Evolutionary conservation across 1,140 invertebrate species (phyloP).

Genomic region (Sogatella furcifera): DNA sequence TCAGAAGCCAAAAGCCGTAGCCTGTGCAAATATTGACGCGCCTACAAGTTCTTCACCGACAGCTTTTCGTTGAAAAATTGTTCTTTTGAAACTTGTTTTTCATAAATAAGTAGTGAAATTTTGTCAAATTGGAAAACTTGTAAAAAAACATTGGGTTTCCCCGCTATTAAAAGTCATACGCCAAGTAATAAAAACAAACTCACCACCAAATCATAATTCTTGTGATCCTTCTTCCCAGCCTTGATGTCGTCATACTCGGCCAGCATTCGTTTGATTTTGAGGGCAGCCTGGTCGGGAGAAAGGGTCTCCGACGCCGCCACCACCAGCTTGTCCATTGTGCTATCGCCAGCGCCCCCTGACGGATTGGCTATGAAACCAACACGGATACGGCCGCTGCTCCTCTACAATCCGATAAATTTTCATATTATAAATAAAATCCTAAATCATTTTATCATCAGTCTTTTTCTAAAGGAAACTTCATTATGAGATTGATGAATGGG

Average conservation of each 20-base stretch:
- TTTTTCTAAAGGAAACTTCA: too few relatives aligned
- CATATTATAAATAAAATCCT: too few relatives aligned
- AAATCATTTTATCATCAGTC: too few relatives aligned
- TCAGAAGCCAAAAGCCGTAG: constrained; percentile 75
- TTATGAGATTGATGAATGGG: too few relatives aligned
- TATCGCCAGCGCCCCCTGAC: constrained; percentile 33
- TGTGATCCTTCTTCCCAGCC: constrained; percentile 14
- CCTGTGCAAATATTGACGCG: constrained; percentile 81
- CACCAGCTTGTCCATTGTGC: constrained; percentile 45
- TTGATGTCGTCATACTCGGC: constrained; percentile 14
- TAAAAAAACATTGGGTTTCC: too few relatives aligned
- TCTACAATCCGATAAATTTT: constrained; percentile 29
- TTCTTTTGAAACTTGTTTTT: too few relatives aligned
- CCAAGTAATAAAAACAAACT: background rate
- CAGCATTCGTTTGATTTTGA: constrained; percentile 30
- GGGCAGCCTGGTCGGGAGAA: constrained; percentile 25
- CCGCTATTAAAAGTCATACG: too few relatives aligned
- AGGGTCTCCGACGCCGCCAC: constrained; percentile 43
- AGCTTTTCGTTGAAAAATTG: too few relatives aligned
- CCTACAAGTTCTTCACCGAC: constrained; percentile 89
- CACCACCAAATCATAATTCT: constrained; percentile 11
- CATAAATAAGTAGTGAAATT: too few relatives aligned
- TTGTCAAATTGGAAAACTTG: too few relatives aligned
- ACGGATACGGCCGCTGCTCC: constrained; percentile 43
- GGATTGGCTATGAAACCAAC: constrained; percentile 55